A percentile compares a stretch with the other conserved stretches of the same genome.
These are phyloP conservation scores for Drosophila monieri DNA, from an alignment of 2,888 invertebrate genomes.

Conservation along the genomic window DNA sequence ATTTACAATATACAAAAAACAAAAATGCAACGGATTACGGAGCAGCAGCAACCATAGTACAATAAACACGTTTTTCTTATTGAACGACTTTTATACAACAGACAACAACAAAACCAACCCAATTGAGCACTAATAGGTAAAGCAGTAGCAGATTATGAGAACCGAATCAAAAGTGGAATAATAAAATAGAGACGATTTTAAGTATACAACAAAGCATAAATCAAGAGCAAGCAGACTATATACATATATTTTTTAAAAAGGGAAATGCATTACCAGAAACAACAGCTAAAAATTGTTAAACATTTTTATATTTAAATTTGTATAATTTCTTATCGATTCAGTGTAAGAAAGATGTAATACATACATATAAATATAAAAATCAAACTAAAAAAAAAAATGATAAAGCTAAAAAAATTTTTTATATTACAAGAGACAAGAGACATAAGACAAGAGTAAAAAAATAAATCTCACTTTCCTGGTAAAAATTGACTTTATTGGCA, in stretches of 20 bases:
- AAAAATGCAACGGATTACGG: constrained; percentile 70
- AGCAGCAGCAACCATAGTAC: constrained; percentile 76
- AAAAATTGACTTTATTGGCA: constrained; percentile 40
- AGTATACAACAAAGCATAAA: constrained; percentile 44
- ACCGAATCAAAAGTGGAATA: constrained; percentile 48
- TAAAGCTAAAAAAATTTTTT: constrained; percentile 60
- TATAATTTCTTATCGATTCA: constrained; percentile 69
- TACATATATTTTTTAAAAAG: constrained; percentile 68
- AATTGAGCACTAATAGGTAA: constrained; percentile 18
- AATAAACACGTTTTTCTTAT: constrained; percentile 75
- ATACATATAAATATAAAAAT: constrained; percentile 39
- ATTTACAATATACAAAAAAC: constrained; percentile 62
- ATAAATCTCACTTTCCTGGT: constrained; percentile 74
- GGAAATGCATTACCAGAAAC: constrained; percentile 48
- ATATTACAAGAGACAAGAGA: constrained; percentile 75
- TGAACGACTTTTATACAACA: constrained; percentile 69
- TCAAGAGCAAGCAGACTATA: constrained; percentile 42
- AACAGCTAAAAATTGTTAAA: constrained; percentile 75
- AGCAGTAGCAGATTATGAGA: constrained; percentile 21
- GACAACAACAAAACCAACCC: constrained; percentile 53
- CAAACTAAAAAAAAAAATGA: constrained; percentile 23
- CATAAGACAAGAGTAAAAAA: constrained; percentile 42
- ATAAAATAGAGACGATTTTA: constrained; percentile 32
- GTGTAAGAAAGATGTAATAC: constrained; percentile 36
- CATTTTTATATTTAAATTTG: constrained; percentile 74